These are phyloP conservation scores for Drosophila siamana DNA, from an alignment of 2,888 invertebrate genomes.

Conservation along the genomic window DNA sequence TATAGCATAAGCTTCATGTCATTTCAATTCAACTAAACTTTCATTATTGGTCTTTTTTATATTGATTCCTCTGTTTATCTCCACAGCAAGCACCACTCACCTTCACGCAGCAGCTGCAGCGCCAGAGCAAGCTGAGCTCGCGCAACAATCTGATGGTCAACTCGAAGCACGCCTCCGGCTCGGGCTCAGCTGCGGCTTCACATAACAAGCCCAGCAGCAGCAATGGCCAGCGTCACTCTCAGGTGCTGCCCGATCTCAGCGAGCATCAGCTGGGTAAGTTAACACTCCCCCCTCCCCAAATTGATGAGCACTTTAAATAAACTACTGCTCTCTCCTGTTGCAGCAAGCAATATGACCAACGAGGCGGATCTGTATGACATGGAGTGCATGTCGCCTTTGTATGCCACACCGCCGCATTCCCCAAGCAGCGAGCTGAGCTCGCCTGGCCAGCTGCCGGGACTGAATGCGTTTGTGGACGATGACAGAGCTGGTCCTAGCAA, in stretches of 20 bases:
- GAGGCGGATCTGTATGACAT: conserved; percentile 86
- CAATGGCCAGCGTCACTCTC: conserved; percentile 83
- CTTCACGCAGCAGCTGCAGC: conserved; percentile 96
- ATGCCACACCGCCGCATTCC: conserved; percentile 93
- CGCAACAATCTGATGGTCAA: conserved; percentile 84
- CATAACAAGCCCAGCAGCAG: conserved; percentile 71
- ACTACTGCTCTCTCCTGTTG: not conserved
- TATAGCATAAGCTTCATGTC: too few relatives aligned
- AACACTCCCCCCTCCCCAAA: not conserved
- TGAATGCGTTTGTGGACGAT: conserved; percentile 85
- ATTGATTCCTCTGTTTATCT: too few relatives aligned
- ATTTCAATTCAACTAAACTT: too few relatives aligned
- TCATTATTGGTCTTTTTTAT: too few relatives aligned
- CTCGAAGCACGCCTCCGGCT: conserved; percentile 81
- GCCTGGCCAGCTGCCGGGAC: conserved; percentile 85
- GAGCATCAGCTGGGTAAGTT: conserved; percentile 84
- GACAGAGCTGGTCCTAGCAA: conserved; percentile 77
- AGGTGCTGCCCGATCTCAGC: conserved; percentile 85
- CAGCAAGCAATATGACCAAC: conserved; percentile 79
- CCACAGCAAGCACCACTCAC: conserved; percentile 89
- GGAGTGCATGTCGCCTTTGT: conserved; percentile 89
- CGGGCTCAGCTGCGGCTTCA: conserved; percentile 31
- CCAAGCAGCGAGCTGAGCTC: conserved; percentile 89
- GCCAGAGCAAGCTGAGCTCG: conserved; percentile 84
- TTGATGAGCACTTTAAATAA: not conserved